phyloP scores from a whole-genome alignment of 1,140 invertebrate genomes.

The Pteromalus puparum region DNA sequence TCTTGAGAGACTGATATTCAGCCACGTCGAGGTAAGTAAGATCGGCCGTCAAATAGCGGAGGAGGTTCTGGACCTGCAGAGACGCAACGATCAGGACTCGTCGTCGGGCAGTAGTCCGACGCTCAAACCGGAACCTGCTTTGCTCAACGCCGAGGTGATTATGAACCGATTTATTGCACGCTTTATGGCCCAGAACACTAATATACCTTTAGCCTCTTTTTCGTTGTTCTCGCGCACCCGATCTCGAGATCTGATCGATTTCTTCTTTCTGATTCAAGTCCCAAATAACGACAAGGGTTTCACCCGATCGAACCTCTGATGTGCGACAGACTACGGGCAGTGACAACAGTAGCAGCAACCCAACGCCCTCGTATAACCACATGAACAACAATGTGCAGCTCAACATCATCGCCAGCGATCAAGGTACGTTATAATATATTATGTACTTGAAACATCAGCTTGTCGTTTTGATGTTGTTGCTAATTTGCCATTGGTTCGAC shows the following conservation, averaged over 20 bases:
- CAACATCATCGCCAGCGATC: slow-evolving; percentile 71
- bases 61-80: slow-evolving; percentile 80
- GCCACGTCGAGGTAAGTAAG: slow-evolving; percentile 86
- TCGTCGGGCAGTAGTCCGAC: slow-evolving; percentile 75
- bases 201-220: no score
- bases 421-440: slow-evolving; percentile 67
- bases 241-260: background rate
- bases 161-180: background rate
- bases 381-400: slow-evolving; percentile 70
- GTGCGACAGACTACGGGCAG: slow-evolving; percentile 58
- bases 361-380: slow-evolving; percentile 64
- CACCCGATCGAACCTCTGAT: slow-evolving; percentile 62
- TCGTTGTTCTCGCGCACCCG: no score
- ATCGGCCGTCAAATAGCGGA: slow-evolving; percentile 87
- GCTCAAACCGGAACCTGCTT: slow-evolving; percentile 64
- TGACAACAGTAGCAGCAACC: slow-evolving; percentile 63
- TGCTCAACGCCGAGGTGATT: slow-evolving; percentile 68
- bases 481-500: background rate
- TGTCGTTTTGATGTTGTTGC: background rate
- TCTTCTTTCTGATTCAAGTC: slow-evolving; percentile 52
- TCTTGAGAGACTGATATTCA: slow-evolving; percentile 82
- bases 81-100: slow-evolving; percentile 73
- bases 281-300: slow-evolving; percentile 62
- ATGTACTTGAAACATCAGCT: background rate
- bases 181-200: no score